A percentile compares a stretch with the other conserved stretches of the same genome.
phyloP scores from a whole-genome alignment of 1,140 invertebrate genomes.

The Anastatus disparis region DNA sequence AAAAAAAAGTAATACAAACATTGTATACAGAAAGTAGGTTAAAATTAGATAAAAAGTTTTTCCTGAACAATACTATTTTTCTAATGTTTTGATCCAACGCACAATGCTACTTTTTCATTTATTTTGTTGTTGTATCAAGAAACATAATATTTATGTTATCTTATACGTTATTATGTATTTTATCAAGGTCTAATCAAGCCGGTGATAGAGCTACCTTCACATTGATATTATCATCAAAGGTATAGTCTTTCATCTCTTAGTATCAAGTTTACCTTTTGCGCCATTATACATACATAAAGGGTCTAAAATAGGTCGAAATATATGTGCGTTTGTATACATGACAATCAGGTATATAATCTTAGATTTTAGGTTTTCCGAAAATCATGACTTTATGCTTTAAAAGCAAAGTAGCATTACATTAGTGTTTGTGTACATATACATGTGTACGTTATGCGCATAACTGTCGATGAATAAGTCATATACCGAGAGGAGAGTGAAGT shows the following conservation, averaged over 20 bases:
- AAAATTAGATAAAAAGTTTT: no score
- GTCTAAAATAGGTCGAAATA: not conserved
- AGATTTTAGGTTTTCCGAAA: not conserved
- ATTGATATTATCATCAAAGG: not conserved
- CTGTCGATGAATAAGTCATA: constrained; percentile 9
- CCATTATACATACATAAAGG: not conserved
- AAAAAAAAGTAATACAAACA: no score
- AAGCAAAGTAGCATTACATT: not conserved
- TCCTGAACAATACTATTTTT: no score
- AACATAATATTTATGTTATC: constrained; percentile 1
- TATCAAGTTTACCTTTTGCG: no score
- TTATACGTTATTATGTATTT: not conserved
- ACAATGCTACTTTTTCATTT: no score
- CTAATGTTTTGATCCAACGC: no score
- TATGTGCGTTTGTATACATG: not conserved
- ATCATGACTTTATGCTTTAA: not conserved
- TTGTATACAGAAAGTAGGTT: no score
- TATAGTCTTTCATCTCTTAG: not conserved
- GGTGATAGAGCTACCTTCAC: no score
- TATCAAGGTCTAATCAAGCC: not conserved
- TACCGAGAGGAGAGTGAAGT: not conserved
- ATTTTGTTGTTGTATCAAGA: not conserved
- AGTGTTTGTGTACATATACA: no score
- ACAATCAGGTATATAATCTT: no score
- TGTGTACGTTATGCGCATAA: no score